A percentile compares a stretch with the other conserved stretches of the same genome.
Evolutionary conservation across 2,888 invertebrate genomes (phyloP).

Genomic region (Euzophera pinguis): DNA sequence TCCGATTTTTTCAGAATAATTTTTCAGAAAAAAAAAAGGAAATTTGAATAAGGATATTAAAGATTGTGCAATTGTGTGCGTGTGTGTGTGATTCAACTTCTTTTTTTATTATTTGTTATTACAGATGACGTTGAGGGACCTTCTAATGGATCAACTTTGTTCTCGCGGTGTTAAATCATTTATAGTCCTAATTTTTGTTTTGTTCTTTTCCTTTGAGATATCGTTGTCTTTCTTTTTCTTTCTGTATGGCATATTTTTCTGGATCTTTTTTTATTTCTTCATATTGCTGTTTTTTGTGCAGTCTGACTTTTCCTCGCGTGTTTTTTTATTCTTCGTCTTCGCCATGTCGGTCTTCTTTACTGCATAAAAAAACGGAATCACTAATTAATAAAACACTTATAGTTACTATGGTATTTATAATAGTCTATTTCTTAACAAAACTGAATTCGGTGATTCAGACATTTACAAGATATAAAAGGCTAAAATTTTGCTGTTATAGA

Average conservation of each 20-base stretch:
- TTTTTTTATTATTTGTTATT: neutral
- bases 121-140: neutral
- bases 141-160: neutral
- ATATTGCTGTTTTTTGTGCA: neutral
- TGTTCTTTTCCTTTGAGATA: neutral
- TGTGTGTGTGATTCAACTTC: too few species aligned
- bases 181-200: neutral
- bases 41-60: too few species aligned
- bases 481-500: too few species aligned
- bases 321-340: neutral
- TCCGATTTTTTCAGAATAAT: too few species aligned
- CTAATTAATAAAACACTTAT: too few species aligned
- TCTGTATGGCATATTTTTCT: neutral
- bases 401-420: too few species aligned
- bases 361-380: too few species aligned
- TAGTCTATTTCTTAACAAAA: too few species aligned
- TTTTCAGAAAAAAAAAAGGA: too few species aligned
- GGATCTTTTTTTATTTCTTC: conserved; percentile 4
- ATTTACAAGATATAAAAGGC: too few species aligned
- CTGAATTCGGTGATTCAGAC: too few species aligned
- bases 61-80: too few species aligned
- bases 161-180: neutral
- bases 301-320: neutral
- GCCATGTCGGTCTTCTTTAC: neutral
- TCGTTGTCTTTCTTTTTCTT: conserved; percentile 1